Conservation (phyloP, 2,888 invertebrate genomes). For the Margaritifera margaritifera region DNA sequence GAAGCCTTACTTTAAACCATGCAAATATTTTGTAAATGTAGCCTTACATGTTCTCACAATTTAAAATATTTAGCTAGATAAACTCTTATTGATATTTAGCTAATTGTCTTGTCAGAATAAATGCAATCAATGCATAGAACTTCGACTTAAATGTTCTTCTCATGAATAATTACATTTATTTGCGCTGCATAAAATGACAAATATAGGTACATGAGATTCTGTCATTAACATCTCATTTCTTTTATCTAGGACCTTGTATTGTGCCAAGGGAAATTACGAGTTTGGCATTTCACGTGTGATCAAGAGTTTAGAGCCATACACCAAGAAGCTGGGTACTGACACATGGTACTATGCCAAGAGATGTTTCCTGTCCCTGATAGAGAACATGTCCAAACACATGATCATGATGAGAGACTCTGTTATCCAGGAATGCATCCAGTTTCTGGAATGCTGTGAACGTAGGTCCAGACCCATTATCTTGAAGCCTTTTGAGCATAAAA, state of each 20-base stretch:
- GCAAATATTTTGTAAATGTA: too few species aligned
- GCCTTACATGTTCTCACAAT: too few species aligned
- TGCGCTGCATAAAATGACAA: background rate
- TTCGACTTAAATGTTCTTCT: too few species aligned
- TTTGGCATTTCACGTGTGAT: conserved; percentile 98
- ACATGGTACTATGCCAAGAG: conserved; percentile 99
- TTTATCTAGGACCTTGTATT: conserved; percentile 87
- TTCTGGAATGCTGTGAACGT: conserved; percentile 91
- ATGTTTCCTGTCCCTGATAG: conserved; percentile 93
- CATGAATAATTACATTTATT: too few species aligned
- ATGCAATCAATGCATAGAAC: too few species aligned
- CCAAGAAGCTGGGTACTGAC: conserved; percentile 95
- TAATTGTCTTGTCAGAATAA: too few species aligned
- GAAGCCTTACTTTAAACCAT: too few species aligned
- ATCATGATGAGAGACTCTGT: conserved; percentile 90
- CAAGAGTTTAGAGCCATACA: conserved; percentile 94
- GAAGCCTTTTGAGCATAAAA: too few species aligned
- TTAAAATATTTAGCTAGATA: too few species aligned
- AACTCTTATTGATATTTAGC: too few species aligned
- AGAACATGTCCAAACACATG: conserved; percentile 92
- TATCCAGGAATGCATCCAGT: conserved; percentile 88
- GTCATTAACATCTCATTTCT: background rate
- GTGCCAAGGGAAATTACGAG: conserved; percentile 98
- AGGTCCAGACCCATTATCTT: conserved; percentile 35
- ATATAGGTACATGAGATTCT: background rate